phyloP scores from a whole-genome alignment of 2,113 vertebrate species.

The Oryzias woworae region DNA sequence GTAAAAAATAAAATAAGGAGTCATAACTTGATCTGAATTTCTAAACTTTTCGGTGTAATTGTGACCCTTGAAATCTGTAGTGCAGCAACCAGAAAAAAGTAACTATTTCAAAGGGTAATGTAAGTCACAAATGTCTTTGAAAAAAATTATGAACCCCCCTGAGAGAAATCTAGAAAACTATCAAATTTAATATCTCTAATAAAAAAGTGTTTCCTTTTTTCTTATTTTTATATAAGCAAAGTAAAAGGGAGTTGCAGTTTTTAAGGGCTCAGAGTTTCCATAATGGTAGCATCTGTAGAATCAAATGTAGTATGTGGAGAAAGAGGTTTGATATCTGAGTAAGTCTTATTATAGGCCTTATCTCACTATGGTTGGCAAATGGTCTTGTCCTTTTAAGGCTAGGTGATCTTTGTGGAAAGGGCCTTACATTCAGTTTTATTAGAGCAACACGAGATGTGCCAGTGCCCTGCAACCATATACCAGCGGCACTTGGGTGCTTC shows the following conservation, averaged over 20 bases:
- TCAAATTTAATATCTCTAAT: too few relatives aligned
- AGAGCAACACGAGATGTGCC: conserved; percentile 49
- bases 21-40: too few relatives aligned
- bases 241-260: conserved; percentile 29
- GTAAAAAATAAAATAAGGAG: too few relatives aligned
- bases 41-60: too few relatives aligned
- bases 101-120: background rate
- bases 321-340: conserved; percentile 56
- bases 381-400: conserved; percentile 48
- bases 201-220: background rate
- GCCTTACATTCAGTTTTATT: conserved; percentile 53
- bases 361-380: conserved; percentile 58
- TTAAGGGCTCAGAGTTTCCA: conserved; percentile 37
- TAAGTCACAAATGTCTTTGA: background rate
- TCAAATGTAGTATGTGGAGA: conserved; percentile 38
- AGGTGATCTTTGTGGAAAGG: conserved; percentile 55
- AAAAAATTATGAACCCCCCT: background rate
- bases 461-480: conserved; percentile 58
- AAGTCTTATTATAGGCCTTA: conserved; percentile 65
- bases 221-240: conserved; percentile 10
- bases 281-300: conserved; percentile 42
- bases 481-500: conserved; percentile 55
- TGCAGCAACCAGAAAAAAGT: background rate
- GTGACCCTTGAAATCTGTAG: too few relatives aligned
- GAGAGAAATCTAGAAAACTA: background rate